A percentile compares a stretch with the other conserved stretches of the same genome.
Evolutionary conservation across 1,140 invertebrate species (phyloP).

Genomic region (Drosophila virilis): DNA sequence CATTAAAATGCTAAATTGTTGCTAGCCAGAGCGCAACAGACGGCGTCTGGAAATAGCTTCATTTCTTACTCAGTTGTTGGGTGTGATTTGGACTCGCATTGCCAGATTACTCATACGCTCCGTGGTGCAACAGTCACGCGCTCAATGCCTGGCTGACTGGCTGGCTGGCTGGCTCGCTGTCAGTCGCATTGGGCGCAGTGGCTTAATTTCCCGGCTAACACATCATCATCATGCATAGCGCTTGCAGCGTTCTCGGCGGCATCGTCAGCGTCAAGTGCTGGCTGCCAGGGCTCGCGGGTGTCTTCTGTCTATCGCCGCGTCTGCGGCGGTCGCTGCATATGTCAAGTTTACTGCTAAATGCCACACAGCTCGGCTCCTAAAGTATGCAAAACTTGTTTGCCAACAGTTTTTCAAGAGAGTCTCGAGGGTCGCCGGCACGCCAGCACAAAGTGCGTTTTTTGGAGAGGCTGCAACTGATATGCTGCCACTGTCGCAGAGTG

Average conservation of each 20-base stretch:
- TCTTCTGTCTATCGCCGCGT: conserved; percentile 29
- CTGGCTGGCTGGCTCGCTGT: conserved; percentile 18
- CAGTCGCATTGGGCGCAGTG: conserved; percentile 14
- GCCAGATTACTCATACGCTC: conserved; percentile 69
- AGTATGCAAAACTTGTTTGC: conserved; percentile 48
- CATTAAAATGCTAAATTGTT: conserved; percentile 79
- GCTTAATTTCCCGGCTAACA: conserved; percentile 46
- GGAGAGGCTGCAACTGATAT: conserved; percentile 1
- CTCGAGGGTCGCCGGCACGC: conserved; percentile 4
- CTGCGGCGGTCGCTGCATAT: conserved; percentile 26
- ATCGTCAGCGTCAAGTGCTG: conserved; percentile 61
- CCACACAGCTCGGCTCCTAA: conserved; percentile 30
- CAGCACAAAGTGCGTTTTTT: background rate
- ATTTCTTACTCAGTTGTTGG: conserved; percentile 40
- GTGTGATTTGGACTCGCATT: conserved; percentile 23
- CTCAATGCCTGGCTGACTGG: background rate
- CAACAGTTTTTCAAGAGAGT: conserved; percentile 16
- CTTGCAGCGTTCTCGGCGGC: conserved; percentile 26
- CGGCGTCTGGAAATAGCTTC: conserved; percentile 62
- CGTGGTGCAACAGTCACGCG: conserved; percentile 36
- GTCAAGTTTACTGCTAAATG: conserved; percentile 64
- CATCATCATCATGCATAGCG: conserved; percentile 73
- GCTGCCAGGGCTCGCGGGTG: conserved; percentile 11
- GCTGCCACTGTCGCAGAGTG: background rate
- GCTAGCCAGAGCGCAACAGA: conserved; percentile 34